Evolutionary conservation across 2,888 invertebrate genomes (phyloP).

Genomic region (Uropetala carovei): DNA sequence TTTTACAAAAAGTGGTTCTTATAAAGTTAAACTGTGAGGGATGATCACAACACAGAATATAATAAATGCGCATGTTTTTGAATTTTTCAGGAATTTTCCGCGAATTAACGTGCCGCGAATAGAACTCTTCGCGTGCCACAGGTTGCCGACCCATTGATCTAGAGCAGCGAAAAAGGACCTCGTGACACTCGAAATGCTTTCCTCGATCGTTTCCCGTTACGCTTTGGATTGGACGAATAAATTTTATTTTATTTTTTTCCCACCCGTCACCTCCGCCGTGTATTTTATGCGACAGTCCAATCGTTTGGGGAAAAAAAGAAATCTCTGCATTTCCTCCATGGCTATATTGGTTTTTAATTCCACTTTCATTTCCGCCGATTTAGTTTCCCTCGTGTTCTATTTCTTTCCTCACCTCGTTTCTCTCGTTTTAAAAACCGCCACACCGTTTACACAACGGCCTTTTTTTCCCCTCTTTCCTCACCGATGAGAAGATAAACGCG

Average conservation of each 20-base stretch:
- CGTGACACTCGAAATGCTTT: background rate
- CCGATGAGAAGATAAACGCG: background rate
- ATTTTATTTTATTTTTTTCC: background rate
- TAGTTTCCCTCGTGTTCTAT: background rate
- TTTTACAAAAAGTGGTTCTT: no score
- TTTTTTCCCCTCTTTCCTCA: background rate
- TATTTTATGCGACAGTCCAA: background rate
- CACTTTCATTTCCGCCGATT: constrained; percentile 5
- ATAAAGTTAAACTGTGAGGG: no score
- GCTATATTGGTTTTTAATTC: background rate
- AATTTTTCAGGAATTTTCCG: no score
- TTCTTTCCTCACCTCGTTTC: background rate
- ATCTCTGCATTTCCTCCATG: background rate
- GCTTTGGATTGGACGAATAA: background rate
- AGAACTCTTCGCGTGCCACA: no score
- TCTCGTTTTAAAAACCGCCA: background rate
- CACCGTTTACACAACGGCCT: background rate
- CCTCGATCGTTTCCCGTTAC: background rate
- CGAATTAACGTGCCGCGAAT: no score
- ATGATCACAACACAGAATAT: no score
- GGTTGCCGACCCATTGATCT: no score
- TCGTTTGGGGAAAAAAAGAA: background rate
- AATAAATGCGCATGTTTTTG: no score
- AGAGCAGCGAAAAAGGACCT: no score
- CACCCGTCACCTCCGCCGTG: background rate